Percentiles rank a stretch among this genome's conserved stretches.
phyloP scores from a whole-genome alignment of 2,888 invertebrate genomes.

The Labia minor region DNA sequence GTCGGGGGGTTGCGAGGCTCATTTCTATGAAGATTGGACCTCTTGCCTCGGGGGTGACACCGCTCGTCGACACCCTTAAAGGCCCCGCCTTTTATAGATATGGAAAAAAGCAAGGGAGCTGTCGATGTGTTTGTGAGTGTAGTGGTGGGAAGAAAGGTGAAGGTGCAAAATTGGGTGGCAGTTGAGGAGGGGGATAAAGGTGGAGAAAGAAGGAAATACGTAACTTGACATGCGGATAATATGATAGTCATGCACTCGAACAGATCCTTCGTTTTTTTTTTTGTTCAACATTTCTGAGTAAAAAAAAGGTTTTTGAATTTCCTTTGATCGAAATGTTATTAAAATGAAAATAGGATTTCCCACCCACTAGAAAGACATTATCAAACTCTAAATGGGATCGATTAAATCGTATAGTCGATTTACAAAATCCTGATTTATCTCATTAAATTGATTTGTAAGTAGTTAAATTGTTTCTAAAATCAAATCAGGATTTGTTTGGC shows the following conservation, averaged over 20 bases:
- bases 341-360: too few species aligned
- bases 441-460: neutral
- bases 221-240: conserved; percentile 13
- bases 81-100: neutral
- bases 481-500: neutral
- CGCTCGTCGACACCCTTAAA: neutral
- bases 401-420: neutral
- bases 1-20: too few species aligned
- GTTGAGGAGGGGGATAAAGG: neutral
- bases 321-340: neutral
- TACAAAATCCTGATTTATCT: neutral
- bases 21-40: conserved; percentile 13
- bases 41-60: neutral
- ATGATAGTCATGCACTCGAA: neutral
- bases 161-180: too few species aligned
- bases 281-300: neutral
- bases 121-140: too few species aligned
- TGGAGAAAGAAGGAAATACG: neutral
- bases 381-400: neutral
- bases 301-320: neutral
- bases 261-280: neutral
- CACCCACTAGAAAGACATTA: neutral
- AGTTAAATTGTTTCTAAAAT: neutral
- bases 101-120: neutral
- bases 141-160: too few species aligned